Evolutionary conservation across 2,113 vertebrate genomes (phyloP), one percentile per base, ranked within the genome.

Genomic region (Laticauda laticaudata): DNA sequence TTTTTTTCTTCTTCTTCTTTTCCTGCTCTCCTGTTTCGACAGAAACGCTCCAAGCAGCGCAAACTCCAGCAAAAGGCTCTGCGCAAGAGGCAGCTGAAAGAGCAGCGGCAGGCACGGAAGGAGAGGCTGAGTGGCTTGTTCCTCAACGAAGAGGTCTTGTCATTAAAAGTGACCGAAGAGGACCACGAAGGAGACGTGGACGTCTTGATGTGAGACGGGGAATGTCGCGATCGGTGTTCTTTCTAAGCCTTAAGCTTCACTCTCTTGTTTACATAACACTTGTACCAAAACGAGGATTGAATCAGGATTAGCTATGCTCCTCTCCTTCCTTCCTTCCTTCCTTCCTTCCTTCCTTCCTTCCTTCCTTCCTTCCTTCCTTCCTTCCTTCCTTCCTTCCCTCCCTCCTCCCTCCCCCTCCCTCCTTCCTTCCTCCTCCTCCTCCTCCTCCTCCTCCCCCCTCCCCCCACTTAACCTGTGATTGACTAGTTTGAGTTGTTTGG

Each of bases 51-150:
- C 11, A 99, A 99, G 95, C 99, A 99, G 93, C 98, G 99, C 10
- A 99, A 99, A 86, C 98, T 99, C 29, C 99, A 99, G 96, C 99
- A 99, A 97, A 99, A 99, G 95, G 99, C 99, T n/a, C 97, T 99
- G 85, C 98, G 99, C 88, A 99, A 99, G 97, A 98, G 98, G n/a
- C 99, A 99, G 96, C 97, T 99, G 96, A 99, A 99, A 92, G 99
- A 99, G 91, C 99, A 99, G 96, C 98, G 99, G 86, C 99, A 99
- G 96, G 99, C 99, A 24, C 98, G 99, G 81, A 99, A 99, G 97
- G 99, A 99, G 96, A 98, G 98, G 91, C 98, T 99, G 93, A 99
- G 99, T n/a, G 99, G 99, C 85, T 98, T 99, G 55, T 99, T 99
- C 94, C 98, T 99, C 53, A 99, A 99, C 0, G 99, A 99, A 97